These are phyloP conservation scores for Caretta caretta DNA, from an alignment of 2,113 vertebrate species.

Conservation along the genomic window DNA sequence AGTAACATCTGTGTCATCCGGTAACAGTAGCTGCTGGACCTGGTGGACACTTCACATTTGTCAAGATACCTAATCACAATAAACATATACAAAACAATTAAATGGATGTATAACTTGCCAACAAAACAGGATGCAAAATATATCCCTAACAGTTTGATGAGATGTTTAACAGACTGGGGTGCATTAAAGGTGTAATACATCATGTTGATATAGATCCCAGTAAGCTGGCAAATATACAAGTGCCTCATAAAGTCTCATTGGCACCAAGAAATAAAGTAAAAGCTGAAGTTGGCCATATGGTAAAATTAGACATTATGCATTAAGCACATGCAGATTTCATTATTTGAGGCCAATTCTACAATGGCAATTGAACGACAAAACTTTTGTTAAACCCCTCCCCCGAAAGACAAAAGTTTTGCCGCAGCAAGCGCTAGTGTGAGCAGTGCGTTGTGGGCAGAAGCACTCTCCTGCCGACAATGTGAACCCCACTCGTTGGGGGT, in stretches of 20 bases:
- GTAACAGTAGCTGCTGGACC: background rate
- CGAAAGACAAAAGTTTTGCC: no score
- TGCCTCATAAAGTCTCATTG: background rate
- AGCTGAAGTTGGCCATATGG: background rate
- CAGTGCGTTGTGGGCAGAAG: no score
- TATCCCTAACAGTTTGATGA: background rate
- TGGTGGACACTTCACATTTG: background rate
- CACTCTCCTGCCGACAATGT: no score
- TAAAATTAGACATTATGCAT: background rate
- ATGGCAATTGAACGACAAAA: no score
- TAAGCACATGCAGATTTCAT: background rate
- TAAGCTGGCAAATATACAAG: background rate
- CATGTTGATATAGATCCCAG: background rate
- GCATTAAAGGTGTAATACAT: fast-evolving
- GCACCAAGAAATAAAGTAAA: background rate
- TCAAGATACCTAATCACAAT: background rate
- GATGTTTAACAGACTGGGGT: background rate
- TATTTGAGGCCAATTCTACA: background rate
- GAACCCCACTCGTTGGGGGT: no score
- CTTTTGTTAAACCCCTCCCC: no score
- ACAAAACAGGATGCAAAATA: background rate
- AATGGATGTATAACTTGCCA: background rate
- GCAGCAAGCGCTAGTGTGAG: no score
- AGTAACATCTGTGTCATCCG: no score
- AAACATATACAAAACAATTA: background rate